Evolutionary conservation across 2,113 vertebrate genomes (phyloP), one percentile per base, ranked within the genome.

Genomic region (Theropithecus gelada): DNA sequence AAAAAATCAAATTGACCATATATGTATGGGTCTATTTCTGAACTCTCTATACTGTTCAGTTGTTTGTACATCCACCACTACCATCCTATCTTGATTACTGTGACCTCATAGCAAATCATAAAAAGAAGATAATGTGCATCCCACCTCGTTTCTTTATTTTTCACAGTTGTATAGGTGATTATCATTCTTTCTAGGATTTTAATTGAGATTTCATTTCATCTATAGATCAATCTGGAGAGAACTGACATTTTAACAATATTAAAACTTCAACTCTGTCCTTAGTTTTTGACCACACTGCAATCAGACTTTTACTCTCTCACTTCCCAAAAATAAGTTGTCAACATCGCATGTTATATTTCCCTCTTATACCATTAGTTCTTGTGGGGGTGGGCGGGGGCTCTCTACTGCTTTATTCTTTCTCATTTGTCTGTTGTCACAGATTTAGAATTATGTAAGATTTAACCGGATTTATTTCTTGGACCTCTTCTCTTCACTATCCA

Each of bases 321-420:
- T 84, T 95, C 18, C 61, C 48, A 89, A 57, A 78, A 30, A 80
- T 83, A 9, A 88, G 79, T 8, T 61, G 52, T 55, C 52, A 55
- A 20, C 52, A 55, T 27, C 11, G 57, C 20, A 76, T 82, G 40
- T 30, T 90, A 68, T 22, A 48, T 59, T 79, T 94, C 52, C 2
- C 16, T 73, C 25, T 2, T 80, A 6, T 45, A 8, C 79, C 50
- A 40, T 1, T 83, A 25, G 16, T 45, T 72, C 18, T 1, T 81
- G n/a, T 16, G 52, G 52, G 52, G 18, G 52, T 79, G 1, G 52
- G 18, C 0, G 6, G 1, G 52, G 8, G 10, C 11, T 13, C 4
- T 45, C 35, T 27, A 13, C 32, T 57, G 5, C 5, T 83, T 55
- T 50, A 6, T 64, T 79, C 20, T 57, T 55, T 75, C 8, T 84